Evolutionary conservation across 2,888 invertebrate genomes (phyloP).

Genomic region (Ornithoptera alexandrae): DNA sequence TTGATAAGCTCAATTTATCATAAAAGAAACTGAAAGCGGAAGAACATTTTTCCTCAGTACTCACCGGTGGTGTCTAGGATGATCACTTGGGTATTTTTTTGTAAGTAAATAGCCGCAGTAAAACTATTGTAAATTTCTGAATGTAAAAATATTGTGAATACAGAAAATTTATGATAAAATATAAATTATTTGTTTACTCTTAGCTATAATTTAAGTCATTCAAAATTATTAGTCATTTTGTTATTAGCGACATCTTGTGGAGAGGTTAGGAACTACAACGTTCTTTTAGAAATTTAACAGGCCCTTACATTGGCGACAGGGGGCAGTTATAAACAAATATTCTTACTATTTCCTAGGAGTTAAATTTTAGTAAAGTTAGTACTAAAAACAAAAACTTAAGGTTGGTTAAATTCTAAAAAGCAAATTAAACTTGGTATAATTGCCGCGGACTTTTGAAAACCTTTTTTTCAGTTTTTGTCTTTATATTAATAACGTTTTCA

Average conservation of each 20-base stretch:
- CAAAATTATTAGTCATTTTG: background rate
- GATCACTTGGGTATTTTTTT: background rate
- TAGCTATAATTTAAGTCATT: background rate
- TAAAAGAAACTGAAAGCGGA: too few relatives aligned
- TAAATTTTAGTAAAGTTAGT: too few relatives aligned
- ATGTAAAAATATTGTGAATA: background rate
- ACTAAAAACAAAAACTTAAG: too few relatives aligned
- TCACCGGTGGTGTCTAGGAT: too few relatives aligned
- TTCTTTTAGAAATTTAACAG: background rate
- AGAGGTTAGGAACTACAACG: background rate
- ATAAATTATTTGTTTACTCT: background rate
- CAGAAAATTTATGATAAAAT: background rate
- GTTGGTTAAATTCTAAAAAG: too few relatives aligned
- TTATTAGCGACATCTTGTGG: background rate
- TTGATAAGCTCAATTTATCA: too few relatives aligned
- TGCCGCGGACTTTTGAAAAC: too few relatives aligned
- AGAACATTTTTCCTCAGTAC: too few relatives aligned
- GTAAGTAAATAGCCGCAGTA: background rate
- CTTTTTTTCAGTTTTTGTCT: too few relatives aligned
- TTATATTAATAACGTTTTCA: too few relatives aligned
- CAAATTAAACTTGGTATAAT: too few relatives aligned
- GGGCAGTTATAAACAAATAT: background rate
- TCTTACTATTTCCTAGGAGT: too few relatives aligned
- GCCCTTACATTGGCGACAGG: background rate
- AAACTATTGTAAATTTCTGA: background rate